Percentiles rank a stretch among this genome's conserved stretches.
Evolutionary conservation across 1,140 invertebrate genomes (phyloP).

Genomic region (Paralvinella palmiformis): DNA sequence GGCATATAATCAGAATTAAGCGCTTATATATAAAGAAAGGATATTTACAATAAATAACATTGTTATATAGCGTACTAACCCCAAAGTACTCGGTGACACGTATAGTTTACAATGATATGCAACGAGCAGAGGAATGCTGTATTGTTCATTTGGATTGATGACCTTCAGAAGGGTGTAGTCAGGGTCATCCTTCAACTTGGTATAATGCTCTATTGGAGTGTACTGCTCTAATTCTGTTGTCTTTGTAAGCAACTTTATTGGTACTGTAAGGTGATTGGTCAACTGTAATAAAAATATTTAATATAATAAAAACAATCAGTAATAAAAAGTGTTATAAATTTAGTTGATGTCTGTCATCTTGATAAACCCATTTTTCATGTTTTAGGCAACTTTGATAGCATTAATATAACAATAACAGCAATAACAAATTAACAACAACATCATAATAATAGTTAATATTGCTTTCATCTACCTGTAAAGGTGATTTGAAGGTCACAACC

Average conservation of each 20-base stretch:
- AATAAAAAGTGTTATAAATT: too few relatives aligned
- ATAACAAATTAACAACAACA: too few relatives aligned
- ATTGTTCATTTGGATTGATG: constrained; percentile 66
- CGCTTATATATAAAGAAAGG: too few relatives aligned
- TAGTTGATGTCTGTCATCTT: too few relatives aligned
- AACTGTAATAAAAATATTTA: constrained; percentile 54
- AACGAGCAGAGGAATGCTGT: constrained; percentile 68
- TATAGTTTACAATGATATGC: constrained; percentile 74
- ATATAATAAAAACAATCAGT: background rate
- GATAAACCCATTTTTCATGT: too few relatives aligned
- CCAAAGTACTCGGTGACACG: constrained; percentile 66
- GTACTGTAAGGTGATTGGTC: constrained; percentile 69
- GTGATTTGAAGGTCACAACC: constrained; percentile 65
- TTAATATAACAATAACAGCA: too few relatives aligned
- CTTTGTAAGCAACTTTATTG: constrained; percentile 68
- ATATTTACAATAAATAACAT: too few relatives aligned
- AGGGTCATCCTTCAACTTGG: constrained; percentile 56
- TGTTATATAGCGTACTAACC: too few relatives aligned
- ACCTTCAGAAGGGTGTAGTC: constrained; percentile 66
- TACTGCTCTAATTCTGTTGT: constrained; percentile 61
- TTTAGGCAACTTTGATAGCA: too few relatives aligned
- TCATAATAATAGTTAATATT: too few relatives aligned
- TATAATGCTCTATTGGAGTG: constrained; percentile 62
- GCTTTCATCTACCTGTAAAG: constrained; percentile 60
- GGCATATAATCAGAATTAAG: too few relatives aligned